These are phyloP conservation scores for Etia nguti DNA, from an alignment of 2,113 vertebrate genomes.

Conservation along the genomic window DNA sequence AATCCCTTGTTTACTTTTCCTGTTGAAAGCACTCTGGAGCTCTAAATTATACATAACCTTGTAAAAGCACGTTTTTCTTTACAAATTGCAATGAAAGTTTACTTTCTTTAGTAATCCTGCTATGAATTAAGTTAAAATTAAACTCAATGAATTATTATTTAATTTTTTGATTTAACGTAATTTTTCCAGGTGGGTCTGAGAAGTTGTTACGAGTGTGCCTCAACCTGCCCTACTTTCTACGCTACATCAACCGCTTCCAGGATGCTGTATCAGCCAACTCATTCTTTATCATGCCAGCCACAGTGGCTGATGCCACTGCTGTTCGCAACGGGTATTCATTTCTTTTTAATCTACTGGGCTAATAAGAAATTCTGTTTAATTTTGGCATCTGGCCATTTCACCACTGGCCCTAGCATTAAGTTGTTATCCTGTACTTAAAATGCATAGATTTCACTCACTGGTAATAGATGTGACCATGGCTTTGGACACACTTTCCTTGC, in stretches of 20 bases:
- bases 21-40: background rate
- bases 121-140: background rate
- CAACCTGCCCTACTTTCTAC: slow-evolving; percentile 95
- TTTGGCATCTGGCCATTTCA: background rate
- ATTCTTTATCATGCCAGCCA: slow-evolving; percentile 99
- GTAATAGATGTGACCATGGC: slow-evolving; percentile 99
- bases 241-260: slow-evolving; percentile 99
- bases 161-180: background rate
- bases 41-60: background rate
- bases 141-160: background rate
- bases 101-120: background rate
- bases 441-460: slow-evolving; percentile 89
- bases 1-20: background rate
- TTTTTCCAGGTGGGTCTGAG: slow-evolving; percentile 87
- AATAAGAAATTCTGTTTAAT: background rate
- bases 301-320: slow-evolving; percentile 94
- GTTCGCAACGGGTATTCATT: slow-evolving; percentile 90
- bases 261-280: slow-evolving; percentile 97
- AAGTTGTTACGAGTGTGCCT: slow-evolving; percentile 94
- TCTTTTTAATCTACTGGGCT: background rate
- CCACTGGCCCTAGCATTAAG: background rate
- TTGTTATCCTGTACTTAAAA: background rate
- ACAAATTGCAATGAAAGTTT: background rate
- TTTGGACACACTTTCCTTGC: slow-evolving; percentile 92
- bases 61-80: background rate